Conservation (phyloP, 2,888 invertebrate genomes). For the Harpagoxenus sublaevis region DNA sequence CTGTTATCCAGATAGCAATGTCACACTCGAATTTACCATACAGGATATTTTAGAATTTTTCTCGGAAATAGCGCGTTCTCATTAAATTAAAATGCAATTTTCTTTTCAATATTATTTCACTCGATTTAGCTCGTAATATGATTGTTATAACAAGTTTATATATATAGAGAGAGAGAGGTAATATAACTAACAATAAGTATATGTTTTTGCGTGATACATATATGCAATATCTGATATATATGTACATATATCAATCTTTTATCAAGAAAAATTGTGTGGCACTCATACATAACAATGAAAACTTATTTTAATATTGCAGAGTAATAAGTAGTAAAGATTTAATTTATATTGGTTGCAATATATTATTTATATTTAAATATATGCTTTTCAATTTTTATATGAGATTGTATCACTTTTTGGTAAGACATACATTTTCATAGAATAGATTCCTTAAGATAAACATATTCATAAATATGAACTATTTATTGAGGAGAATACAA, state of each 20-base stretch:
- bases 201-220: too few species aligned
- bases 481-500: constrained; percentile 48
- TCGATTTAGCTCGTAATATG: background rate
- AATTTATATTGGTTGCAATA: background rate
- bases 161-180: background rate
- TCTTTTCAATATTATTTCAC: constrained; percentile 5
- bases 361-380: background rate
- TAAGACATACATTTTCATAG: background rate
- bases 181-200: too few species aligned
- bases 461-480: constrained; percentile 29
- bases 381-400: background rate
- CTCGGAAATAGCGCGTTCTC: constrained; percentile 98
- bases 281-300: constrained; percentile 2
- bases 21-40: constrained; percentile 97
- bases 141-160: background rate
- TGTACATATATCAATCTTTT: background rate
- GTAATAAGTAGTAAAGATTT: background rate
- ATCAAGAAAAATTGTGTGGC: background rate
- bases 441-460: background rate
- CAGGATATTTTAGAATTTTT: constrained; percentile 98
- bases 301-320: constrained; percentile 3
- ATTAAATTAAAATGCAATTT: constrained; percentile 87
- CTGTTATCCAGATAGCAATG: constrained; percentile 98
- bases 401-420: background rate
- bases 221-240: too few species aligned